Conservation (phyloP, 2,797 vertebrate species). For the Gadopsis bispinosus region DNA sequence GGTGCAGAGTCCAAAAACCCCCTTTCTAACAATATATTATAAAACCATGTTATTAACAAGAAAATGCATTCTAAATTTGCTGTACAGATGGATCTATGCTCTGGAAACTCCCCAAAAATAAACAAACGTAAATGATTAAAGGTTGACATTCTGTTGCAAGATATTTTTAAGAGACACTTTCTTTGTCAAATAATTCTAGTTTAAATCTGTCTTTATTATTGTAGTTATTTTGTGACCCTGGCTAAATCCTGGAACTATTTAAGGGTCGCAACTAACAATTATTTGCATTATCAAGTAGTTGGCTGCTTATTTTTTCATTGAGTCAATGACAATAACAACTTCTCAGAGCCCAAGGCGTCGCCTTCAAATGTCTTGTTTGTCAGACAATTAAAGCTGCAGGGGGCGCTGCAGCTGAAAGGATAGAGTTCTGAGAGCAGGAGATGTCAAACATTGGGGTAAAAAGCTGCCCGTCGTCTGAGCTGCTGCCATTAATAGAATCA, state of each 20-base stretch:
- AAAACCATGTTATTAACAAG: not conserved
- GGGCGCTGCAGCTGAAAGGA: slow-evolving; percentile 32
- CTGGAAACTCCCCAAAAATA: too few relatives aligned
- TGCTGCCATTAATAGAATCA: slow-evolving; percentile 36
- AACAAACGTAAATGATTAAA: too few relatives aligned
- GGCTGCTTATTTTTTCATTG: not conserved
- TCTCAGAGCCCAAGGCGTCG: not conserved
- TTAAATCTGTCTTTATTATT: not conserved
- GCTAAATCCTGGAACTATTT: not conserved
- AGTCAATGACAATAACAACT: not conserved
- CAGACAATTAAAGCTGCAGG: slow-evolving; percentile 6
- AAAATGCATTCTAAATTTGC: too few relatives aligned
- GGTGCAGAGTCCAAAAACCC: not conserved
- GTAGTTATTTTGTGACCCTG: not conserved
- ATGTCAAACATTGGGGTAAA: not conserved
- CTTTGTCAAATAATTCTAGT: too few relatives aligned
- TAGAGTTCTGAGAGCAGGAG: not conserved
- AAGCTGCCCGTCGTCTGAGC: not conserved
- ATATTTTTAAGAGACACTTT: too few relatives aligned
- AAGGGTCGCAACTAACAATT: not conserved
- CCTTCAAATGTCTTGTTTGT: too few relatives aligned
- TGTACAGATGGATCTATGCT: too few relatives aligned
- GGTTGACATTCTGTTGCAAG: too few relatives aligned
- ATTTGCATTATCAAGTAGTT: not conserved
- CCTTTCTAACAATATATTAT: too few relatives aligned